Percentiles rank a stretch among this genome's conserved stretches.
These are phyloP conservation scores for Grapholita molesta DNA, from an alignment of 1,140 invertebrate genomes.

Conservation along the genomic window DNA sequence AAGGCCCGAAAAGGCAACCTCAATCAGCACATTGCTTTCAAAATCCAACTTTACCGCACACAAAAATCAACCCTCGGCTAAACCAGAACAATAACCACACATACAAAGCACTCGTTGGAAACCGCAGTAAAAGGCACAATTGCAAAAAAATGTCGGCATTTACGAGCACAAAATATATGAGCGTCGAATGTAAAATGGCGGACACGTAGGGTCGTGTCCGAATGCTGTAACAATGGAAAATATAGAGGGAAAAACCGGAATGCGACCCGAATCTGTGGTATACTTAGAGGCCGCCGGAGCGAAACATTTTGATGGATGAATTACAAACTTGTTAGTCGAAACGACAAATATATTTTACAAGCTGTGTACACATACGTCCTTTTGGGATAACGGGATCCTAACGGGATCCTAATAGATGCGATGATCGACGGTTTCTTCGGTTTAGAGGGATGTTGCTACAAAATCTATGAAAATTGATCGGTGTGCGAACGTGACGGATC, in stretches of 20 bases:
- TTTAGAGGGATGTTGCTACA: neutral
- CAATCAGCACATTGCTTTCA: neutral
- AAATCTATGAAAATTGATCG: neutral
- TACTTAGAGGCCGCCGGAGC: neutral
- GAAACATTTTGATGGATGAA: constrained; percentile 16
- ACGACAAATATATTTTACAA: no score
- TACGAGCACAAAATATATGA: constrained; percentile 9
- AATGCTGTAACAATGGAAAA: constrained; percentile 10
- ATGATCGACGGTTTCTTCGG: neutral
- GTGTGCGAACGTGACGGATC: neutral
- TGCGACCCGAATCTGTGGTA: neutral
- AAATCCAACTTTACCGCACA: neutral
- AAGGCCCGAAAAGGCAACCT: neutral
- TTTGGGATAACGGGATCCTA: neutral
- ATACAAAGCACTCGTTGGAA: neutral
- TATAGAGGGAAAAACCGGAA: constrained; percentile 7
- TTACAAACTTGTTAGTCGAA: neutral
- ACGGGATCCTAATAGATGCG: neutral
- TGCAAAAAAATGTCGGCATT: constrained; percentile 1
- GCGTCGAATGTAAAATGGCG: constrained; percentile 8
- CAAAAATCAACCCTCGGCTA: neutral
- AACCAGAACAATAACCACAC: neutral
- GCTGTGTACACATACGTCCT: neutral
- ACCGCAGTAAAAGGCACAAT: constrained; percentile 5
- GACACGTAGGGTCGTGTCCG: constrained; percentile 2